phyloP scores from a whole-genome alignment of 2,888 invertebrate genomes.

The Xanthia icteritia region DNA sequence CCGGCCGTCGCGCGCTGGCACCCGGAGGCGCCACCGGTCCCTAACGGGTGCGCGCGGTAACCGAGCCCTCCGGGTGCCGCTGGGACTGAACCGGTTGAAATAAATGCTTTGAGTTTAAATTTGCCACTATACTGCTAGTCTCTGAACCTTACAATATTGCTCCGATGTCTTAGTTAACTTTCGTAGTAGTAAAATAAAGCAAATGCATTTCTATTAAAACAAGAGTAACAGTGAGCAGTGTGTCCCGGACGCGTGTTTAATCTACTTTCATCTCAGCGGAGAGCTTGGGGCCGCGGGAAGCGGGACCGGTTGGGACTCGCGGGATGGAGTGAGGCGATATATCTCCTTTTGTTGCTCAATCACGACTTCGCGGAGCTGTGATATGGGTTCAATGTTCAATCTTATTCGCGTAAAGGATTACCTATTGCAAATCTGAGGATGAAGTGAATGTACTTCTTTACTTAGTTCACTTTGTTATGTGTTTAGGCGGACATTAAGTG shows the following conservation, averaged over 20 bases:
- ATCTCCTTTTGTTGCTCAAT: conserved; percentile 6
- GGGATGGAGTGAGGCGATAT: not conserved
- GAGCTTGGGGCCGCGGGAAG: not conserved
- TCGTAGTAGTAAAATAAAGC: not conserved
- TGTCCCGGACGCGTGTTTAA: not conserved
- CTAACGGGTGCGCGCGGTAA: too few species aligned
- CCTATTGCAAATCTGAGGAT: not conserved
- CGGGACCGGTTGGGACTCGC: not conserved
- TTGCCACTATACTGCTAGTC: not conserved
- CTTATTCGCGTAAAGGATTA: not conserved
- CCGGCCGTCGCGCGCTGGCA: too few species aligned
- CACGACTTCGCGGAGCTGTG: not conserved
- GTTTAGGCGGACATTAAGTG: too few species aligned
- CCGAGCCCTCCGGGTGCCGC: too few species aligned
- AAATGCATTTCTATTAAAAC: not conserved
- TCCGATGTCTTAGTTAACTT: not conserved
- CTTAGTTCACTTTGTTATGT: not conserved
- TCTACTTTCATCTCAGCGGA: conserved; percentile 4
- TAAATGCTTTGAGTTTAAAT: too few species aligned
- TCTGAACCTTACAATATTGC: not conserved
- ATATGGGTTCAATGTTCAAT: not conserved
- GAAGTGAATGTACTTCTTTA: not conserved
- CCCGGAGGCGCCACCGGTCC: too few species aligned
- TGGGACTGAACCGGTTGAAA: too few species aligned
- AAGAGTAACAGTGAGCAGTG: not conserved